Evolutionary conservation across 2,113 vertebrate genomes (phyloP).

Genomic region (Esox niger): DNA sequence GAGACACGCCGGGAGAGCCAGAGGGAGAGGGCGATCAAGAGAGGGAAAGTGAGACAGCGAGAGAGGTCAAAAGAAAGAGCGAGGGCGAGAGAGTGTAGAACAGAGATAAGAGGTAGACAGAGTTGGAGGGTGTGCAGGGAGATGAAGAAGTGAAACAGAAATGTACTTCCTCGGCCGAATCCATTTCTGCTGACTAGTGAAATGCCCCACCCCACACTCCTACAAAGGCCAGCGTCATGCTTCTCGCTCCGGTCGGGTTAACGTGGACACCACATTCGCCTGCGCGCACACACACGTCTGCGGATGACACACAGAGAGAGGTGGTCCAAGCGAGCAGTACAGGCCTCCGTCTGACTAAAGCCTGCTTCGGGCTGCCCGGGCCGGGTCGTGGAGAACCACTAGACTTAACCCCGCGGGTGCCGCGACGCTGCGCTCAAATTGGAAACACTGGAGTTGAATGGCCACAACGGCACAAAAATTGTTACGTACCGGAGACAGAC

Average conservation of each 20-base stretch:
- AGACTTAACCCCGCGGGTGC: background rate
- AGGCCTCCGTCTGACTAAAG: too few relatives aligned
- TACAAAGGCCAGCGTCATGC: background rate
- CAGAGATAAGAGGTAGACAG: background rate
- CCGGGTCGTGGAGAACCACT: background rate
- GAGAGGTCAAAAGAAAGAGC: background rate
- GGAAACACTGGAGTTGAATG: too few relatives aligned
- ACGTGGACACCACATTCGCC: constrained; percentile 8
- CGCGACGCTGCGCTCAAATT: too few relatives aligned
- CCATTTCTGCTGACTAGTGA: background rate
- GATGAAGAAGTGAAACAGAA: background rate
- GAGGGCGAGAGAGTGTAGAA: background rate
- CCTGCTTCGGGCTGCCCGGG: too few relatives aligned
- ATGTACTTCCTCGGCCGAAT: background rate
- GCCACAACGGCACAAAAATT: too few relatives aligned
- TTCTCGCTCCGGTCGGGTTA: background rate
- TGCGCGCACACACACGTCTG: background rate
- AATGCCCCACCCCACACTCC: background rate
- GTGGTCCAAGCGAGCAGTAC: background rate
- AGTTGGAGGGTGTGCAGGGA: background rate
- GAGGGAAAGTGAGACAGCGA: background rate
- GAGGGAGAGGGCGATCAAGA: background rate
- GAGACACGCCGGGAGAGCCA: background rate
- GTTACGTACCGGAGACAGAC: too few relatives aligned
- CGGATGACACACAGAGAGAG: background rate